phyloP scores from a whole-genome alignment of 2,888 invertebrate species.

The Escarpia spicata region DNA sequence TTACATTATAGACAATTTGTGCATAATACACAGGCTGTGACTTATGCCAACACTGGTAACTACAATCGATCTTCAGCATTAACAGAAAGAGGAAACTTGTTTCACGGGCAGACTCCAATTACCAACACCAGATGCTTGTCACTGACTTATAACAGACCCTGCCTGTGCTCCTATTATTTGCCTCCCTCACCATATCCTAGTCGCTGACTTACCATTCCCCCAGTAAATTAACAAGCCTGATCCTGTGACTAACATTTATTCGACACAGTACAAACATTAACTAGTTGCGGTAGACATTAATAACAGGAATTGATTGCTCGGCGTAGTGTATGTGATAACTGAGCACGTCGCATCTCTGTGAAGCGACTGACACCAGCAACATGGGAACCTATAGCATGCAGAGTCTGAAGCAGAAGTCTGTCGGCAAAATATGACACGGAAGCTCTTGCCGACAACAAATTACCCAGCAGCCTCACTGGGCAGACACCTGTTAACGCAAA shows the following conservation, averaged over 20 bases:
- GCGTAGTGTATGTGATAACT: not conserved
- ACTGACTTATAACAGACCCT: not conserved
- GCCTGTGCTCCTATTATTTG: not conserved
- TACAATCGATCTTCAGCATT: not conserved
- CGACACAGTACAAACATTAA: slow-evolving; percentile 16
- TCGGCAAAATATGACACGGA: not conserved
- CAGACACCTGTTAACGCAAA: not conserved
- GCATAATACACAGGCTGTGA: not conserved
- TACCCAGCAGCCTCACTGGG: not conserved
- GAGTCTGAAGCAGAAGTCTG: not conserved
- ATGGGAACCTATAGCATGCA: not conserved
- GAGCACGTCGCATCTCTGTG: not conserved
- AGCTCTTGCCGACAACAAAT: not conserved
- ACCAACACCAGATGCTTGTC: not conserved
- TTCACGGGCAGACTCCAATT: not conserved
- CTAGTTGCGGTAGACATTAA: slow-evolving; percentile 3
- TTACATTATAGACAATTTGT: not conserved
- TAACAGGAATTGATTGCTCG: not conserved
- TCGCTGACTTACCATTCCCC: not conserved
- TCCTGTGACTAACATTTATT: not conserved
- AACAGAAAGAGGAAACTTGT: too few species aligned
- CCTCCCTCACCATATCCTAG: not conserved
- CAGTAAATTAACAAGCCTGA: not conserved
- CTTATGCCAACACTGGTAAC: not conserved
- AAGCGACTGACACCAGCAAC: not conserved